Evolutionary conservation across 2,888 invertebrate genomes (phyloP), one percentile per base, ranked within the genome.

Genomic region (Drosophila formosana): DNA sequence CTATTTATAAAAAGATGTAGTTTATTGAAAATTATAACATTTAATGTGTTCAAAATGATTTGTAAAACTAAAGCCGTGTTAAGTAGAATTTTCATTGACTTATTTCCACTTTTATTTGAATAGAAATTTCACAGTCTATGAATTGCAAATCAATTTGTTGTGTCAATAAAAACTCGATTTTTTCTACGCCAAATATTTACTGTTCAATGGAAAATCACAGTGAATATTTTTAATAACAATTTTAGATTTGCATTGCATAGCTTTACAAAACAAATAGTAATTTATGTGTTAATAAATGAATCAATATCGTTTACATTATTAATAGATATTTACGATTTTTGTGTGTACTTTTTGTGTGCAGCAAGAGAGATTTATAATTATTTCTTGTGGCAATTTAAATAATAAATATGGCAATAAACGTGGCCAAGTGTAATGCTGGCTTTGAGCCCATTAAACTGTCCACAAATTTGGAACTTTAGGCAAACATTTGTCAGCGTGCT

Each of bases 371-470:
- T 41, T 13, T 41, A 13, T 9, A 41, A 53, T 26, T 37, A 25
- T 50, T 50, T 50, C 34, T 50, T 25, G 23, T 50, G 50, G 18
- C 39, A 37, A 28, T 52, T 25, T 26, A 9, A 26, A 26, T 52
- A 52, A 52, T 13, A 52, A 39, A 52, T 26, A 39, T 26, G 6
- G 5, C n/a, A 25, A 52, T 50, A 23, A 23, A 34, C 32, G 23
- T 13, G 25, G 4, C 25, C 11, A 26, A 51, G 32, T 23, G 6
- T 11, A 32, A 49, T 49, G n/a, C 43, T 13, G 23, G 4, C 7
- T 9, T 18, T 45, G 30, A 43, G 25, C 41, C 43, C 47, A 62
- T 56, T 58, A 61, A 58, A 58, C 53, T 55, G 32, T 55, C 25
- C 51, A 34, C 47, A 57, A 25, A 25, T 46, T 46, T 30, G n/a